Percentiles rank a stretch among this genome's conserved stretches.
Conservation (phyloP, 2,888 invertebrate species). For the Macaria liturata region DNA sequence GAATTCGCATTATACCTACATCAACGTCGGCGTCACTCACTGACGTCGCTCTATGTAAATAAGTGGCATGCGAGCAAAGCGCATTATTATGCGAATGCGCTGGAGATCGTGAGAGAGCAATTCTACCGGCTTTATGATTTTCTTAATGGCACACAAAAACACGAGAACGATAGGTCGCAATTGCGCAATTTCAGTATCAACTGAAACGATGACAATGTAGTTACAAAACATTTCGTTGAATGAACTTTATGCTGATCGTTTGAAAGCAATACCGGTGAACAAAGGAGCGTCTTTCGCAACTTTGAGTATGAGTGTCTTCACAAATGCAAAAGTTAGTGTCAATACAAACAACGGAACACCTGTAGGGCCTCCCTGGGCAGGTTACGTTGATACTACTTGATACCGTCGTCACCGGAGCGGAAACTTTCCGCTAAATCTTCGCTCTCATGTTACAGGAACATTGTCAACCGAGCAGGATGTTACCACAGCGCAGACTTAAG, state of each 20-base stretch:
- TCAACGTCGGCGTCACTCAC: neutral
- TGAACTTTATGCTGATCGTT: slow-evolving; percentile 10
- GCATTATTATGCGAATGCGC: slow-evolving; percentile 3
- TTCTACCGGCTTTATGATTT: slow-evolving; percentile 2
- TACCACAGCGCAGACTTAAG: slow-evolving; percentile 43
- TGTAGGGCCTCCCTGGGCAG: slow-evolving; percentile 15
- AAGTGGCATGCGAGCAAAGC: neutral
- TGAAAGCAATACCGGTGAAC: slow-evolving; percentile 2
- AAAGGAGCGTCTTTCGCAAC: slow-evolving; percentile 7
- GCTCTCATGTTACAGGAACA: slow-evolving; percentile 60
- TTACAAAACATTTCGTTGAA: slow-evolving; percentile 12
- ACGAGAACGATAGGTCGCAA: slow-evolving; percentile 5
- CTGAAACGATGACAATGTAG: slow-evolving; percentile 13
- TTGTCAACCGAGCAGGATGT: slow-evolving; percentile 51
- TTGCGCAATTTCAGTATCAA: slow-evolving; percentile 9
- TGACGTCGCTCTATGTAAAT: slow-evolving; percentile 1
- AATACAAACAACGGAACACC: slow-evolving; percentile 10
- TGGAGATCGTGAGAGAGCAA: slow-evolving; percentile 6
- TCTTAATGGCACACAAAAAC: slow-evolving; percentile 4
- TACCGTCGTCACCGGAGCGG: slow-evolving; percentile 50
- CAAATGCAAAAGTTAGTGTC: slow-evolving; percentile 9
- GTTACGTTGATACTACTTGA: no score
- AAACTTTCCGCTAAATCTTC: slow-evolving; percentile 66
- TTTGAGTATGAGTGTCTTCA: neutral
- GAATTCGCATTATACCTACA: slow-evolving; percentile 3